Evolutionary conservation across 2,797 vertebrate genomes (phyloP), one percentile per base, ranked within the genome.

Genomic region (Oryzias sinensis): DNA sequence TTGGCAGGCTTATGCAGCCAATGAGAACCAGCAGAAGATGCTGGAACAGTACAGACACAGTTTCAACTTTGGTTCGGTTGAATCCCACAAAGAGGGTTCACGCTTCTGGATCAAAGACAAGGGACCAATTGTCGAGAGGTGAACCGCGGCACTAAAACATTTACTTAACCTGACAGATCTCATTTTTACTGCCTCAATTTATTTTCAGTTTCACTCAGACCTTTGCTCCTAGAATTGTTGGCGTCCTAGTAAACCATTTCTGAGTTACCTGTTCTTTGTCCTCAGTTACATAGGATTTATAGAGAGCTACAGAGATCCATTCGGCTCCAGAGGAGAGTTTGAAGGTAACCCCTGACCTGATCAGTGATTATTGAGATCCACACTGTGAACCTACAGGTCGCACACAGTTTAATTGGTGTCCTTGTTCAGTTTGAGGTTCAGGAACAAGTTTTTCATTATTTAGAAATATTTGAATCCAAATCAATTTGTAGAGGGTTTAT

Each of bases 251-350:
- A 58, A 51, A 68, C 53, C 16, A 37, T 37, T 37, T 37, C 33
- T 37, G 9, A 37, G 11, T 37, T 37, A 11, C 9, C 33, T 37
- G 9, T 37, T n/a, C 37, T 42, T 7, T 27, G 51, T 41, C 3
- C 20, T 16, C 6, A 97, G 95, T 81, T 96, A 97, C 73, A 96
- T 97, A 47, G 95, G 95, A 14, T 97, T 97, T 79, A 96, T 97
- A 20, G 95, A 97, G 85, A 97, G 95, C 89, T 97, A 97, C 89
- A 92, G 95, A 60, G 95, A 97, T 72, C 95, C 95, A 0, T 97
- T 94, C 62, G 95, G 95, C 65, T 96, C 95, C 82, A 91, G 95
- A 62, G 95, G 95, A 71, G 95, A 97, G 80, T 97, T 97, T 91
- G 95, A 97, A 95, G 95, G 95, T 95, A 90, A 80, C 1, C 43